Conservation (phyloP, 2,113 vertebrate species). For the Dascyllus trimaculatus region DNA sequence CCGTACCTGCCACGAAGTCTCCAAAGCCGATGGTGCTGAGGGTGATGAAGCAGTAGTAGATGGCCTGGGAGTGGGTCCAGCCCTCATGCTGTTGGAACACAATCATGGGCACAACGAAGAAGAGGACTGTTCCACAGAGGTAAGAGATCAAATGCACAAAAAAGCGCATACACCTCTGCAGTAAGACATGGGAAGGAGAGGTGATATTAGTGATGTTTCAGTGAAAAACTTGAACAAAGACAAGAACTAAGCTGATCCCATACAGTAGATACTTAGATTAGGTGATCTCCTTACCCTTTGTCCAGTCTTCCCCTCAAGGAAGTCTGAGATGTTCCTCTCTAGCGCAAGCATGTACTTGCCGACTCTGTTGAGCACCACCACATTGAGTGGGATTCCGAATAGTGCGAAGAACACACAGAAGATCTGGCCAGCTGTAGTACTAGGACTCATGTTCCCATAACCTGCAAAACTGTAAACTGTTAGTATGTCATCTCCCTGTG, state of each 20-base stretch:
- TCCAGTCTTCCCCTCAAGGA: conserved; percentile 69
- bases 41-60: conserved; percentile 94
- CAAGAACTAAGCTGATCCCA: neutral
- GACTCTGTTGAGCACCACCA: conserved; percentile 91
- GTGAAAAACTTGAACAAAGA: too few relatives aligned
- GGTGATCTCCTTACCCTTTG: conserved; percentile 65
- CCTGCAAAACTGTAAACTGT: conserved; percentile 78
- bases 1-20: conserved; percentile 91
- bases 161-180: conserved; percentile 82
- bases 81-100: conserved; percentile 89
- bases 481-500: neutral
- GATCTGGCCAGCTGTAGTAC: conserved; percentile 84
- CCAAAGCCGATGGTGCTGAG: conserved; percentile 95
- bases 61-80: conserved; percentile 89
- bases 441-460: conserved; percentile 92
- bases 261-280: neutral
- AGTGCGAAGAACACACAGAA: conserved; percentile 93
- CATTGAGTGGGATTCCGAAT: conserved; percentile 92
- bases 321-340: conserved; percentile 76
- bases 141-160: conserved; percentile 85
- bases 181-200: neutral
- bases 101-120: conserved; percentile 90
- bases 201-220: neutral
- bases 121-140: conserved; percentile 84
- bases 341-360: conserved; percentile 89